These are phyloP conservation scores for Horisme vitalbata DNA, from an alignment of 2,888 invertebrate species.

Conservation along the genomic window DNA sequence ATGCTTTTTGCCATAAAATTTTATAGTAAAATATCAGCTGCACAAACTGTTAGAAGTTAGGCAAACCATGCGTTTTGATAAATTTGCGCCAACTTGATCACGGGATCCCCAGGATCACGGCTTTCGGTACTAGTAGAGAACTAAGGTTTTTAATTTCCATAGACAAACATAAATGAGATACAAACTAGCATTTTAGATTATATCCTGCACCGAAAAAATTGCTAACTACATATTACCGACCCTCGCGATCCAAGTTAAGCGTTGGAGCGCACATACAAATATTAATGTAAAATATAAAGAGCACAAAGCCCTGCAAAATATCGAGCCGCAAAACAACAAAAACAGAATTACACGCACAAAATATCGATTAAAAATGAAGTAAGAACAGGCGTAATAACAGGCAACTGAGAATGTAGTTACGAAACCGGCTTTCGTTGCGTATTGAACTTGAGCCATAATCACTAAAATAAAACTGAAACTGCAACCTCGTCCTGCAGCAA, in stretches of 20 bases:
- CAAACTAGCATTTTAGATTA: too few relatives aligned
- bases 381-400: slow-evolving; percentile 61
- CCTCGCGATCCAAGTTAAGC: too few relatives aligned
- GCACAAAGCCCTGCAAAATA: slow-evolving; percentile 20
- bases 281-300: not conserved
- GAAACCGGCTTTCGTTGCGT: slow-evolving; percentile 65
- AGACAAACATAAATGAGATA: too few relatives aligned
- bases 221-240: too few relatives aligned
- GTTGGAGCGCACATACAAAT: not conserved
- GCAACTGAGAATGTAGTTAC: slow-evolving; percentile 53
- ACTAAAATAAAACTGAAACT: slow-evolving; percentile 41
- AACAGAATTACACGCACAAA: slow-evolving; percentile 40
- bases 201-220: too few relatives aligned
- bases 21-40: not conserved
- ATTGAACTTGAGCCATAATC: slow-evolving; percentile 54
- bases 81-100: too few relatives aligned
- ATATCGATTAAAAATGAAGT: slow-evolving; percentile 57
- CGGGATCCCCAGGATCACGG: too few relatives aligned
- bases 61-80: too few relatives aligned
- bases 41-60: too few relatives aligned
- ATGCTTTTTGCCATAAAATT: not conserved
- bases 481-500: slow-evolving; percentile 32
- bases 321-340: slow-evolving; percentile 31
- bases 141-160: too few relatives aligned
- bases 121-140: not conserved